Evolutionary conservation across 2,888 invertebrate genomes (phyloP).

Genomic region (Nysson spinosus): DNA sequence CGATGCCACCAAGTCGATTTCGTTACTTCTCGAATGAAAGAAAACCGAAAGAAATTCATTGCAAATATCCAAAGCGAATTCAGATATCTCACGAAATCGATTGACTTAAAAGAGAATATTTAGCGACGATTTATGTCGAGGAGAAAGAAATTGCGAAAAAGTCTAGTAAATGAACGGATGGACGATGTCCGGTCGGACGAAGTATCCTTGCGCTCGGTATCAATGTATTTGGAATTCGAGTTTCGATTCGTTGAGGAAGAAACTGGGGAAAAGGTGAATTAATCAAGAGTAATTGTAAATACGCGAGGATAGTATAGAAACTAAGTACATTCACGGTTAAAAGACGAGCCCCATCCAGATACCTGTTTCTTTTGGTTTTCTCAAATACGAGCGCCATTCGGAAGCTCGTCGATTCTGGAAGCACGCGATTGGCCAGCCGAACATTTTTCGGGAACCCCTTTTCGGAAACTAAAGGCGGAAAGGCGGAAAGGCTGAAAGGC

Average conservation of each 20-base stretch:
- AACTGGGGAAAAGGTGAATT: constrained; percentile 22
- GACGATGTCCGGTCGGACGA: constrained; percentile 49
- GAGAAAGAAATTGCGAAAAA: background rate
- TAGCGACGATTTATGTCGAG: background rate
- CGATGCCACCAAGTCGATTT: constrained; percentile 13
- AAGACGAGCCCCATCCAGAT: too few species aligned
- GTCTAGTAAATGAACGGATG: too few species aligned
- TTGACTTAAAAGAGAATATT: background rate
- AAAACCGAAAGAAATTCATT: background rate
- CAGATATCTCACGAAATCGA: constrained; percentile 3
- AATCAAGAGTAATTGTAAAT: constrained; percentile 45
- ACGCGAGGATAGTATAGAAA: constrained; percentile 36
- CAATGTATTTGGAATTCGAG: constrained; percentile 28
- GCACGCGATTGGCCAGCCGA: constrained; percentile 67
- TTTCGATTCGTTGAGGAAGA: constrained; percentile 31
- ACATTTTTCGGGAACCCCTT: constrained; percentile 70
- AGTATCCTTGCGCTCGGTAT: constrained; percentile 46
- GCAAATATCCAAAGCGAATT: constrained; percentile 6
- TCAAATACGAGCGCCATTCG: constrained; percentile 45
- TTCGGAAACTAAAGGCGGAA: constrained; percentile 69
- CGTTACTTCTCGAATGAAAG: constrained; percentile 15
- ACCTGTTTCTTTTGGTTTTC: constrained; percentile 38
- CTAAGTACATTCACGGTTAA: constrained; percentile 18
- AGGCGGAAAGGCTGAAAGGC: too few species aligned
- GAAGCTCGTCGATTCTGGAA: constrained; percentile 66